Conservation (phyloP, 2,797 vertebrate species). For the Cottoperca gobio region DNA sequence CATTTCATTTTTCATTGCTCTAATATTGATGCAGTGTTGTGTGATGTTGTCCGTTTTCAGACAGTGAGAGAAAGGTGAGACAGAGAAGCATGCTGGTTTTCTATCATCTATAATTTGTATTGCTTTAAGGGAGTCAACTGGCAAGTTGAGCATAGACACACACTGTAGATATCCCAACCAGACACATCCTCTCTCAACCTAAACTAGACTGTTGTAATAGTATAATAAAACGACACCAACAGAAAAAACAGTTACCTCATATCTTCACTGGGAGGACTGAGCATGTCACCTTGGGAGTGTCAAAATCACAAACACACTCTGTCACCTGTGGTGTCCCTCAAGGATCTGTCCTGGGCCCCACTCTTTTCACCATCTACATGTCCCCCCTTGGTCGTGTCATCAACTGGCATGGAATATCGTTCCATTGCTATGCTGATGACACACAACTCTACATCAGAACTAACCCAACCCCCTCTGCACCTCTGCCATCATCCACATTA, state of each 20-base stretch:
- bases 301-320: too few species aligned
- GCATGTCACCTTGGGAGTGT: too few species aligned
- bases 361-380: too few species aligned
- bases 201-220: constrained; percentile 46
- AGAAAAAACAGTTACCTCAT: constrained; percentile 32
- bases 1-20: neutral
- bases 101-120: constrained; percentile 19
- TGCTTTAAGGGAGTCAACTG: neutral
- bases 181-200: constrained; percentile 23
- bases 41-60: constrained; percentile 11
- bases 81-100: constrained; percentile 2
- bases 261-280: too few species aligned
- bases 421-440: too few species aligned
- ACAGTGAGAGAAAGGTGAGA: neutral
- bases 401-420: too few species aligned
- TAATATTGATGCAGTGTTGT: neutral
- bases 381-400: too few species aligned
- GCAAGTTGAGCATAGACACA: constrained; percentile 15
- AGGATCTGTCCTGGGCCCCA: too few species aligned
- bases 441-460: too few species aligned
- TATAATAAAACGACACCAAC: constrained; percentile 40
- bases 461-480: too few species aligned
- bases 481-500: too few species aligned
- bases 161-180: constrained; percentile 26
- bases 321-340: too few species aligned